Percentiles rank a stretch among this genome's conserved stretches.
Conservation (phyloP, 2,113 vertebrate species). For the Eclectus roratus region DNA sequence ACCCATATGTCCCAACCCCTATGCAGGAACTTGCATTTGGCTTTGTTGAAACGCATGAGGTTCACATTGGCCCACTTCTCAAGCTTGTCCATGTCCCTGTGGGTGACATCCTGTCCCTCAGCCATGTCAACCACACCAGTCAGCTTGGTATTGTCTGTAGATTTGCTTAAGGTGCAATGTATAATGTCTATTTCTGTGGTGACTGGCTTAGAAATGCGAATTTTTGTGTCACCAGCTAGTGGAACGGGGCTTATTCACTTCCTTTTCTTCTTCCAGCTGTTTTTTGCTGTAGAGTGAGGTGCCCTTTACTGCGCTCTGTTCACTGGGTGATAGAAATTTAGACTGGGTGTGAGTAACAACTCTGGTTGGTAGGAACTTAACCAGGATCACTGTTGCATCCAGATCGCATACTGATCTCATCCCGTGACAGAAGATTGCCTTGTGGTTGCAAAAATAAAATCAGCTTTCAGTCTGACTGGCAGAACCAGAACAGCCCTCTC, state of each 20-base stretch:
- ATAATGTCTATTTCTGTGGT: background rate
- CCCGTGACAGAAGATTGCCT: background rate
- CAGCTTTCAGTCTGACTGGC: background rate
- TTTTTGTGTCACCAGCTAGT: background rate
- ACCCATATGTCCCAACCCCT: accelerated
- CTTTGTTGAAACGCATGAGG: background rate
- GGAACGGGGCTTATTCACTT: background rate
- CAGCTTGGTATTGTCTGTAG: background rate
- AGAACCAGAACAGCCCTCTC: background rate
- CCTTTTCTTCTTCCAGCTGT: background rate
- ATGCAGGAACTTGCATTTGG: background rate
- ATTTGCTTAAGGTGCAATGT: background rate
- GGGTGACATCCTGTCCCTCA: background rate
- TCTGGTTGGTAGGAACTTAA: background rate
- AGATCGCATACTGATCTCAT: background rate
- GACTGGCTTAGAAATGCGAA: background rate
- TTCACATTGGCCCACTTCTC: background rate
- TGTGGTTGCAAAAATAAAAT: background rate
- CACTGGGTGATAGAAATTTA: background rate
- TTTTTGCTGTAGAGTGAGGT: background rate
- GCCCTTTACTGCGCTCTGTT: background rate
- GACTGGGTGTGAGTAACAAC: background rate
- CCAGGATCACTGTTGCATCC: background rate
- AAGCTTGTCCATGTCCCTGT: background rate
- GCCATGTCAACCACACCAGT: background rate